Evolutionary conservation across 2,888 invertebrate genomes (phyloP).

Genomic region (Caenorhabditis panamensis): DNA sequence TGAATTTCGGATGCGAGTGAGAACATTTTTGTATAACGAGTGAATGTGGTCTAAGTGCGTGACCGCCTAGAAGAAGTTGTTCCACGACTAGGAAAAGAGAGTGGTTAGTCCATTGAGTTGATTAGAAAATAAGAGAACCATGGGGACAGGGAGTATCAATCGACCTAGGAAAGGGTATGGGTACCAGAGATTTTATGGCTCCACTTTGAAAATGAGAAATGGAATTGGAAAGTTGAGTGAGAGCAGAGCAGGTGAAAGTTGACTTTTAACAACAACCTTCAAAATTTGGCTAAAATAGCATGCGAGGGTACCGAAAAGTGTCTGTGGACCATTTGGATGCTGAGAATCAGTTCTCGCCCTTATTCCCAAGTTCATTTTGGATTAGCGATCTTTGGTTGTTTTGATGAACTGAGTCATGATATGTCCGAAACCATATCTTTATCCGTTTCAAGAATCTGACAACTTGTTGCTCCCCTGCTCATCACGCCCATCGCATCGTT

Average conservation of each 20-base stretch:
- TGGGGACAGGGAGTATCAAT: constrained; percentile 12
- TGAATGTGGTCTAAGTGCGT: constrained; percentile 25
- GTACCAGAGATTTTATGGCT: not conserved
- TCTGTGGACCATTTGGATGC: constrained; percentile 16
- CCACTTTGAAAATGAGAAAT: not conserved
- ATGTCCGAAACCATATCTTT: not conserved
- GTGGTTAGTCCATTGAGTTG: constrained; percentile 41
- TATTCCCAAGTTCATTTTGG: no score
- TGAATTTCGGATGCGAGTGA: constrained; percentile 53
- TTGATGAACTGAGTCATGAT: not conserved
- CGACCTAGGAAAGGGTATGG: not conserved
- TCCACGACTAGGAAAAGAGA: not conserved
- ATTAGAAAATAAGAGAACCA: constrained; percentile 25
- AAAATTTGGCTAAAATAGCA: no score
- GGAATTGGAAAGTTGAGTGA: not conserved
- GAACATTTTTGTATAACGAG: constrained; percentile 43
- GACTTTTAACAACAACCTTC: not conserved
- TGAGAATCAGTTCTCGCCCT: not conserved
- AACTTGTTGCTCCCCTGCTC: not conserved
- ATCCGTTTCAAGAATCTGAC: not conserved
- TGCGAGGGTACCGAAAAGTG: no score
- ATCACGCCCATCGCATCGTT: not conserved
- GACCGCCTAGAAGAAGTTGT: constrained; percentile 22
- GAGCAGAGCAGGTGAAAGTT: constrained; percentile 22
- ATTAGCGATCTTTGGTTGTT: no score